phyloP scores from a whole-genome alignment of 2,113 vertebrate genomes.

The Anolis carolinensis region DNA sequence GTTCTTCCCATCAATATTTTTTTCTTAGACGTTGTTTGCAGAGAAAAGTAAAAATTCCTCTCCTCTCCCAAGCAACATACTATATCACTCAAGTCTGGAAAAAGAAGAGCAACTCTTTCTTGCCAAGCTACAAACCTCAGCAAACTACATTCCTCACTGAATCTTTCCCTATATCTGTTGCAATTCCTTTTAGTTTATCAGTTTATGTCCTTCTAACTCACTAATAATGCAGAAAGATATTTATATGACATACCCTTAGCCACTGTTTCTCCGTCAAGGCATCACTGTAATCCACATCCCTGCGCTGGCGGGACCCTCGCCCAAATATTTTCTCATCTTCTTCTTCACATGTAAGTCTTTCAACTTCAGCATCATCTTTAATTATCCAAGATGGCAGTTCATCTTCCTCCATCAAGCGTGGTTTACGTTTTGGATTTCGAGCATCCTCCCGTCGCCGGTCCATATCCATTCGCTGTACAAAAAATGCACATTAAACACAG shows the following conservation, averaged over 20 bases:
- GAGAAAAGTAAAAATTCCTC: neutral
- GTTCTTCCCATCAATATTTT: no score
- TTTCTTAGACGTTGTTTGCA: no score
- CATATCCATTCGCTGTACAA: conserved; percentile 91
- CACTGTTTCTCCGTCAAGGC: conserved; percentile 97
- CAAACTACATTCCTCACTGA: neutral
- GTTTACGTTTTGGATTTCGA: conserved; percentile 92
- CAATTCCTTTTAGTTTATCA: neutral
- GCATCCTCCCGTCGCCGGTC: conserved; percentile 94
- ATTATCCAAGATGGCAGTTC: conserved; percentile 97
- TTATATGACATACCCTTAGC: conserved; percentile 81
- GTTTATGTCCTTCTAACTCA: neutral
- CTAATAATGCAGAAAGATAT: neutral
- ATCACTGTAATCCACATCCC: conserved; percentile 97
- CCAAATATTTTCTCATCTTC: conserved; percentile 98
- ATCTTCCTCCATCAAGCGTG: conserved; percentile 96
- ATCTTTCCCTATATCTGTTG: no score
- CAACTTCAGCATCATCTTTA: conserved; percentile 97
- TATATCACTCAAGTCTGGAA: neutral
- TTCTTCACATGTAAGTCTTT: conserved; percentile 94
- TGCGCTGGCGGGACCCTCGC: conserved; percentile 90
- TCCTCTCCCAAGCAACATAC: neutral
- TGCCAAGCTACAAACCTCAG: neutral
- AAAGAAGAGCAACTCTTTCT: neutral
- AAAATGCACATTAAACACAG: neutral